A percentile compares a stretch with the other conserved stretches of the same genome.
phyloP scores from a whole-genome alignment of 1,140 invertebrate genomes.

The Scaptodrosophila lebanonensis region DNA sequence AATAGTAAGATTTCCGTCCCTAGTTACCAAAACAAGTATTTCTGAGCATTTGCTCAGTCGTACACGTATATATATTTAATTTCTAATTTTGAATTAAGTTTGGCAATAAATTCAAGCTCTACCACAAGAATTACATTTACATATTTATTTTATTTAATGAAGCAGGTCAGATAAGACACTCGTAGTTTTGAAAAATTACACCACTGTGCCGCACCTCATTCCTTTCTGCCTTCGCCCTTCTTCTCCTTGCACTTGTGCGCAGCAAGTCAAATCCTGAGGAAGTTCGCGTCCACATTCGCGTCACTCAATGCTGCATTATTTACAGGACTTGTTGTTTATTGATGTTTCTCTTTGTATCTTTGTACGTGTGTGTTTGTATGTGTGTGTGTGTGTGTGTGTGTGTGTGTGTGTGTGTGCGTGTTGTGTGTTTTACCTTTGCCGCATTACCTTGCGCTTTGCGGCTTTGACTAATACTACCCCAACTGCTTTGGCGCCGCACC shows the following conservation, averaged over 20 bases:
- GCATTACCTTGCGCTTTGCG: conserved; percentile 52
- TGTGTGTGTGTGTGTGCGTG: conserved; percentile 1
- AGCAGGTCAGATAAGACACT: too few species aligned
- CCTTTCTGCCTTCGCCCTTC: conserved; percentile 5
- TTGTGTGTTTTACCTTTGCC: conserved; percentile 31
- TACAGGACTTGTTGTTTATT: conserved; percentile 73
- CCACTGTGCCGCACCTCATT: too few species aligned
- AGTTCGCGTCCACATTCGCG: background rate
- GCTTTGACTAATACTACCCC: conserved; percentile 33
- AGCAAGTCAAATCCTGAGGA: conserved; percentile 36
- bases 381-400: conserved; percentile 23
- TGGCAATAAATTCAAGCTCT: too few species aligned
- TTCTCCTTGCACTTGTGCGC: conserved; percentile 37
- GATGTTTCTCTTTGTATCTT: conserved; percentile 34
- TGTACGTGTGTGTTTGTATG: conserved; percentile 32
- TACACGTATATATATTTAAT: too few species aligned
- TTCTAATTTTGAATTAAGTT: too few species aligned
- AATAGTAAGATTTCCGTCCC: too few species aligned
- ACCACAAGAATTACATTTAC: too few species aligned
- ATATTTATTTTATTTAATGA: too few species aligned
- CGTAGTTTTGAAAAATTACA: too few species aligned
- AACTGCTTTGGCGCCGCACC: too few species aligned
- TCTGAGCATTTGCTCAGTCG: too few species aligned
- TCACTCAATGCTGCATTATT: conserved; percentile 56
- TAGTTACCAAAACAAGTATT: too few species aligned